phyloP scores from a whole-genome alignment of 1,140 invertebrate genomes.

The Aphelinus atriplicis region DNA sequence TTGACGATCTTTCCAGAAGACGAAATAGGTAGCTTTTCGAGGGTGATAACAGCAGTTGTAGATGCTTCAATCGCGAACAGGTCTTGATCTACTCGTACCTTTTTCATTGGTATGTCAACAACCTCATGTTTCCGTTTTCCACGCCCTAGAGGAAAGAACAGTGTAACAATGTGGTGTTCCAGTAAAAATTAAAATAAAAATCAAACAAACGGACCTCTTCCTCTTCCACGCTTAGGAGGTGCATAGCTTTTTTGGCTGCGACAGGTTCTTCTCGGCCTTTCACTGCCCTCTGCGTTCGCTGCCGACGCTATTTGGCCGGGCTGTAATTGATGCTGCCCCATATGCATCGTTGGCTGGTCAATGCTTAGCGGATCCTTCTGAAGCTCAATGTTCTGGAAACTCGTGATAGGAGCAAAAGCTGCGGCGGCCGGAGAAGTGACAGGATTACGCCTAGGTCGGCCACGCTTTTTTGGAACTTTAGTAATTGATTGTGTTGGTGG shows the following conservation, averaged over 20 bases:
- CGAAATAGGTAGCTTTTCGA: slow-evolving; percentile 45
- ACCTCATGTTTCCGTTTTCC: slow-evolving; percentile 61
- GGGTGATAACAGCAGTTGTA: slow-evolving; percentile 54
- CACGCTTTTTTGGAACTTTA: slow-evolving; percentile 60
- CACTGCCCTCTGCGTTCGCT: neutral
- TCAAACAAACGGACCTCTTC: slow-evolving; percentile 52
- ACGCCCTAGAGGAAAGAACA: slow-evolving; percentile 49
- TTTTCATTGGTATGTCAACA: slow-evolving; percentile 46
- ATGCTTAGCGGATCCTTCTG: slow-evolving; percentile 56
- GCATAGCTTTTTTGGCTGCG: slow-evolving; percentile 64
- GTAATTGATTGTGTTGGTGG: slow-evolving; percentile 45
- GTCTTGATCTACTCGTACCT: slow-evolving; percentile 54
- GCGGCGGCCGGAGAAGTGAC: slow-evolving; percentile 22
- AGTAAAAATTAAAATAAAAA: slow-evolving; percentile 7
- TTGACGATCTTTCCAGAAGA: slow-evolving; percentile 14
- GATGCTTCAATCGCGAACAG: slow-evolving; percentile 56
- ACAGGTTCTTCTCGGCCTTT: slow-evolving; percentile 62
- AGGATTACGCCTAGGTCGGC: slow-evolving; percentile 58
- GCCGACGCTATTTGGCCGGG: neutral
- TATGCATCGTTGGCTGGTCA: slow-evolving; percentile 47
- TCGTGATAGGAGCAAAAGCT: slow-evolving; percentile 22
- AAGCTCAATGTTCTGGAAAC: slow-evolving; percentile 42
- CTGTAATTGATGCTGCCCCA: slow-evolving; percentile 24
- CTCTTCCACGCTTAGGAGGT: slow-evolving; percentile 61
- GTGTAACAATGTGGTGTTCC: too few species aligned